Conservation (phyloP, 2,888 invertebrate species). For the Linnaemya vulpina region DNA sequence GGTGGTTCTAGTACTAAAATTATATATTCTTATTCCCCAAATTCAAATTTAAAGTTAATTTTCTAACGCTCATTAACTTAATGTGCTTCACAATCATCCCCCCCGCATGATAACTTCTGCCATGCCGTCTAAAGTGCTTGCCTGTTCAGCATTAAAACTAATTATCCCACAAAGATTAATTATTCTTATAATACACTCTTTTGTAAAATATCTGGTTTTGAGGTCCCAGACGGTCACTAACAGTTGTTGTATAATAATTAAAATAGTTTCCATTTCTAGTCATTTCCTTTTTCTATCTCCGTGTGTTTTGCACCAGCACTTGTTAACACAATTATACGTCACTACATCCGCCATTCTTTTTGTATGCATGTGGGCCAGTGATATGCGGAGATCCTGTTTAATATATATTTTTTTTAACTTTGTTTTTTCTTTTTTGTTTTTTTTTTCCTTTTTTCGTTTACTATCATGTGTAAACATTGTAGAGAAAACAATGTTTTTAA, state of each 20-base stretch:
- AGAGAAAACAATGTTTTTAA: conserved; percentile 47
- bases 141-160: conserved; percentile 69
- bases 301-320: neutral
- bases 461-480: conserved; percentile 52
- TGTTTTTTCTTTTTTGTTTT: conserved; percentile 3
- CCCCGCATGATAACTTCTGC: neutral
- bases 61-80: neutral
- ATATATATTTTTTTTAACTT: too few relatives aligned
- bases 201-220: conserved; percentile 8
- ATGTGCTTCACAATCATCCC: neutral
- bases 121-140: conserved; percentile 13
- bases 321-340: conserved; percentile 3
- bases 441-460: conserved; percentile 63
- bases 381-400: conserved; percentile 2
- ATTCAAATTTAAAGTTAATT: neutral
- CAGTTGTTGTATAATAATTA: conserved; percentile 66
- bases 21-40: neutral
- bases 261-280: conserved; percentile 53
- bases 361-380: neutral
- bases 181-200: conserved; percentile 50
- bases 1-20: too few relatives aligned
- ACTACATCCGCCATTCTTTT: conserved; percentile 55
- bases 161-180: conserved; percentile 73
- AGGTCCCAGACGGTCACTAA: conserved; percentile 61
- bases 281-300: conserved; percentile 32